A percentile compares a stretch with the other conserved stretches of the same genome.
phyloP scores from a whole-genome alignment of 2,113 vertebrate species.

The Antechinus stuartii region DNA sequence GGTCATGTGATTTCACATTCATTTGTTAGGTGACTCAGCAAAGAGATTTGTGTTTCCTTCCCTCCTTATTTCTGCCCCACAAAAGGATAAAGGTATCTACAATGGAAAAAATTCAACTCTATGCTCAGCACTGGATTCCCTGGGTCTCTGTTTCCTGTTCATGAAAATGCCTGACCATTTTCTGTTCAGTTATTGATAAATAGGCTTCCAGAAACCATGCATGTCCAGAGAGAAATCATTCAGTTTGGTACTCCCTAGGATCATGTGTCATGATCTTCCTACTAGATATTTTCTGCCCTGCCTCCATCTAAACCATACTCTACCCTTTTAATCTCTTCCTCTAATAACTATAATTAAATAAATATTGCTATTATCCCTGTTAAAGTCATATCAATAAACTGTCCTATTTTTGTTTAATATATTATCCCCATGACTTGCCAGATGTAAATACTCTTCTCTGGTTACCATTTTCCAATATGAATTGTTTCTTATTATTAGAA shows the following conservation, averaged over 20 bases:
- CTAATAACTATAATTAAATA: neutral
- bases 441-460: neutral
- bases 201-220: neutral
- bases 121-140: neutral
- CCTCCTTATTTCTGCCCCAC: neutral
- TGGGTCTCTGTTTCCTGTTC: neutral
- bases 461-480: neutral
- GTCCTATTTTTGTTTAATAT: neutral
- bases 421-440: neutral
- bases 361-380: neutral
- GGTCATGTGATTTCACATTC: conserved; percentile 9
- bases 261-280: neutral
- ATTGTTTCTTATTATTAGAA: neutral
- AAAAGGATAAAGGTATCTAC: conserved; percentile 9
- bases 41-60: conserved; percentile 22
- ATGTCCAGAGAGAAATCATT: neutral
- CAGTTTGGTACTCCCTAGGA: neutral
- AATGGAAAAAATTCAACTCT: conserved; percentile 11
- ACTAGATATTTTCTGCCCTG: neutral
- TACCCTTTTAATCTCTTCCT: neutral
- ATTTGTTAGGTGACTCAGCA: conserved; percentile 31
- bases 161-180: neutral
- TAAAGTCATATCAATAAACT: neutral
- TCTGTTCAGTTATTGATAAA: neutral
- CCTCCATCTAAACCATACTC: neutral